A percentile compares a stretch with the other conserved stretches of the same genome.
Conservation (phyloP, 1,140 invertebrate genomes). For the Drosophila repleta region DNA sequence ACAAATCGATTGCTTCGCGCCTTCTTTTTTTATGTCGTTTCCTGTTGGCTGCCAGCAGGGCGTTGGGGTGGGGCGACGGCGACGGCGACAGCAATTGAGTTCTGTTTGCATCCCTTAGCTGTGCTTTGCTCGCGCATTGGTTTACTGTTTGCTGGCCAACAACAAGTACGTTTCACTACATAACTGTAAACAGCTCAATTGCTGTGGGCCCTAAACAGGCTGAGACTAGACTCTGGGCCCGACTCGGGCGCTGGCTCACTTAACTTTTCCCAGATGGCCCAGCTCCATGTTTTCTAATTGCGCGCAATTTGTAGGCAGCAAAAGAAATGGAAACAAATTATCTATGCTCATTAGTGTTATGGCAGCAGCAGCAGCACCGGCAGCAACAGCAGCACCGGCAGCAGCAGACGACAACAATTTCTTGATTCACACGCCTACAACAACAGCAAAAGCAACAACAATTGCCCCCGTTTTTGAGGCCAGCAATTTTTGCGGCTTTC, state of each 20-base stretch:
- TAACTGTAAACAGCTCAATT: slow-evolving; percentile 51
- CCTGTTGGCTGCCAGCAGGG: slow-evolving; percentile 54
- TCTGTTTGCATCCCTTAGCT: slow-evolving; percentile 1
- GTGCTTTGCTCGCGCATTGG: not conserved
- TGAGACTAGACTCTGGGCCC: not conserved
- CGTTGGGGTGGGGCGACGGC: not conserved
- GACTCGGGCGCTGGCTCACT: slow-evolving; percentile 21
- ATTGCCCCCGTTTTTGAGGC: slow-evolving; percentile 32
- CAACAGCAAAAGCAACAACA: slow-evolving; percentile 26
- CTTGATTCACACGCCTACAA: slow-evolving; percentile 68
- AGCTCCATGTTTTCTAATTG: slow-evolving; percentile 67
- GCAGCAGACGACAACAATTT: slow-evolving; percentile 57
- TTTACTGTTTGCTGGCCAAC: not conserved
- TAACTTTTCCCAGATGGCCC: slow-evolving; percentile 33
- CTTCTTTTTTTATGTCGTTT: slow-evolving; percentile 52
- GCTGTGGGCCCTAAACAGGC: not conserved
- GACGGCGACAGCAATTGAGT: slow-evolving; percentile 1
- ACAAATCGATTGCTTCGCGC: slow-evolving; percentile 83
- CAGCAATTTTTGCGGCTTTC: slow-evolving; percentile 19
- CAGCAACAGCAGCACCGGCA: slow-evolving; percentile 11
- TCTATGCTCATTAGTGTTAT: slow-evolving; percentile 67
- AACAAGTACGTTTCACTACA: not conserved
- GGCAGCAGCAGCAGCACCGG: slow-evolving; percentile 12
- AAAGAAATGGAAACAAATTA: slow-evolving; percentile 59
- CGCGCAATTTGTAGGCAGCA: slow-evolving; percentile 62